Evolutionary conservation across 2,113 vertebrate species (phyloP).

Genomic region (Furnarius figulus): DNA sequence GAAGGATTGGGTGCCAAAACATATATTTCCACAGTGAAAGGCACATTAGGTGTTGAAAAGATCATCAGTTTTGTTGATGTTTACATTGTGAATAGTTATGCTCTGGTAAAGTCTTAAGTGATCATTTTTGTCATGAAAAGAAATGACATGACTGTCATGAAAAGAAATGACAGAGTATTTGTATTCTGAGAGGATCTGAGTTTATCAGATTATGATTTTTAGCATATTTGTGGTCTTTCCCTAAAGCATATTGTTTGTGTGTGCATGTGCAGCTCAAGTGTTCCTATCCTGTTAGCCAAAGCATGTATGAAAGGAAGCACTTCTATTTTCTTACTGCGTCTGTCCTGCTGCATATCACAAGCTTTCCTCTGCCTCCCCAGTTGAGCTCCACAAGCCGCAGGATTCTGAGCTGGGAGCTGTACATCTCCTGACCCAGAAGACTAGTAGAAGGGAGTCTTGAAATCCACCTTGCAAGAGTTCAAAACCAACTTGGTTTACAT

Average conservation of each 20-base stretch:
- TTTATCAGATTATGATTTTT: conserved; percentile 64
- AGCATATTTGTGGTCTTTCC: conserved; percentile 26
- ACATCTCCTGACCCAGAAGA: background rate
- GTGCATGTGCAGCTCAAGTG: background rate
- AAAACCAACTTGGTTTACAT: background rate
- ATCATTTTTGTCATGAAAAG: conserved; percentile 40
- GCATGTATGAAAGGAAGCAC: background rate
- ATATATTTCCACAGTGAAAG: background rate
- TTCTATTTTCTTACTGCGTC: background rate
- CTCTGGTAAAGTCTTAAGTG: background rate
- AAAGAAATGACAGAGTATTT: conserved; percentile 43
- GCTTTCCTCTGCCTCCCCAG: background rate
- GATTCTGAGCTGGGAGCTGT: background rate
- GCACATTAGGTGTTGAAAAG: conserved; percentile 7
- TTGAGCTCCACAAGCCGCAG: background rate
- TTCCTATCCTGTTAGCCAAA: background rate
- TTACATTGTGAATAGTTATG: conserved; percentile 27
- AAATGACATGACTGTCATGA: conserved; percentile 18
- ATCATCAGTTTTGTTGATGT: conserved; percentile 13
- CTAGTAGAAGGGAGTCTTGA: background rate
- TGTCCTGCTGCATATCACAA: background rate
- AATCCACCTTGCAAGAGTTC: background rate
- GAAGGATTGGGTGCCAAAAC: background rate
- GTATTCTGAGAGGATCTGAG: conserved; percentile 28
- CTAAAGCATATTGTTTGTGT: conserved; percentile 16